Conservation (phyloP, 2,113 vertebrate genomes). For the Pelusios castaneus region DNA sequence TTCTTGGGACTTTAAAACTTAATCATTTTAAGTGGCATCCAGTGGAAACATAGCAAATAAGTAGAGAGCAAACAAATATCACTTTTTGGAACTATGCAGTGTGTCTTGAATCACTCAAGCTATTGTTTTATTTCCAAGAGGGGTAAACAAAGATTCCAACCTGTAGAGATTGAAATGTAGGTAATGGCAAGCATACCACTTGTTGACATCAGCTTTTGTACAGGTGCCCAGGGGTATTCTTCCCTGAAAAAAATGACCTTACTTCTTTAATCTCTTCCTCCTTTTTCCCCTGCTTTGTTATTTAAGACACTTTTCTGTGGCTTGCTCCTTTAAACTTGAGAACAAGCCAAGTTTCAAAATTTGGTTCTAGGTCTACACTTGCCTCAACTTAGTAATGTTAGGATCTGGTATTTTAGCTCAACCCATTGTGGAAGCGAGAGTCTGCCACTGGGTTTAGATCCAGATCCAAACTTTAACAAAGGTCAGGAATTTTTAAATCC, state of each 20-base stretch:
- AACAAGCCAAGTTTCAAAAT: not conserved
- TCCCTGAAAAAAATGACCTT: not conserved
- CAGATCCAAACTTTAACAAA: not conserved
- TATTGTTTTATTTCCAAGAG: slow-evolving; percentile 14
- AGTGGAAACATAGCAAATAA: not conserved
- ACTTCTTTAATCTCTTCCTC: not conserved
- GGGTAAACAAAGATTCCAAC: slow-evolving; percentile 16
- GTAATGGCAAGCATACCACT: not conserved
- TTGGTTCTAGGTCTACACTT: not conserved
- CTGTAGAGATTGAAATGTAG: not conserved
- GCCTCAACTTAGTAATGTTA: not conserved
- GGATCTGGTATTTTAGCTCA: not conserved
- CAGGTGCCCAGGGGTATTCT: not conserved
- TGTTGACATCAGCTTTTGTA: slow-evolving; percentile 9
- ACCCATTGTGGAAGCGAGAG: not conserved
- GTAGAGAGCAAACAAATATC: not conserved
- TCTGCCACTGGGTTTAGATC: not conserved
- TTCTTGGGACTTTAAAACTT: not conserved
- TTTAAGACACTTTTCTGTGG: not conserved
- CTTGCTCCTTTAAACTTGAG: not conserved
- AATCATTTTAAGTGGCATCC: not conserved
- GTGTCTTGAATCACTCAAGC: slow-evolving; percentile 30
- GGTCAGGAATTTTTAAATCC: not conserved
- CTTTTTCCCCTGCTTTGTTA: not conserved
- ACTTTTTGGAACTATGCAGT: slow-evolving; percentile 20